Evolutionary conservation across 2,113 vertebrate genomes (phyloP), one percentile per base, ranked within the genome.

Genomic region (Corvus cornix): DNA sequence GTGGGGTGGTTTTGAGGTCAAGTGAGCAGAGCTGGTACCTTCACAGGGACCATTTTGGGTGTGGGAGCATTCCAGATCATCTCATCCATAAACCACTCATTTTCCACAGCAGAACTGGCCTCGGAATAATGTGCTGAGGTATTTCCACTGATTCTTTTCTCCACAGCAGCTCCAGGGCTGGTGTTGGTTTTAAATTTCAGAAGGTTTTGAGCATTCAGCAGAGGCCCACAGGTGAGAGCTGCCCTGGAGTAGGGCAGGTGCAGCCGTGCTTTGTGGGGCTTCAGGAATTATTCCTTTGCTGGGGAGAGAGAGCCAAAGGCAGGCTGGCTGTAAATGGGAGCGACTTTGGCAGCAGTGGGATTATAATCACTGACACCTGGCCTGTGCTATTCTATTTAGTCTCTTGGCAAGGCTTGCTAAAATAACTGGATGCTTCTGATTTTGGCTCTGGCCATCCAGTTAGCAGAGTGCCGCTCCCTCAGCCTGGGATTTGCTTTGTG

Each of bases 311-410:
- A 21, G 79, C 75, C 88, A 84, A 56, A 87, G 69, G 41, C 76
- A 68, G 76, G 41, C 85, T 67, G 55, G 72, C 72, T 78, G 85
- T 26, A 68, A 64, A 49, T 1, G 23, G 92, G 82, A 93, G 90
- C 37, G 43, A 35, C 76, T 89, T 85, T 95, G 96, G 95, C 92
- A 88, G 79, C 76, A 3, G 28, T 81, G 92, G 95, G 59, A 37
- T 90, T 91, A 37, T 56, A 93, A 86, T 77, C 92, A 80, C 91
- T 74, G 93, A 96, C 93, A 93, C 96, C 96, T 96, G 95, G 95
- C 93, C 89, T 69, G 10, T 30, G 72, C 24, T 76, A 24, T 46
- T 89, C 79, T 68, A 1, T 78, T 92, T 63, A 95, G 95, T 86
- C 93, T 84, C 4, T 92, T 96, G 96, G 96, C 92, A 95, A 21